phyloP scores from a whole-genome alignment of 2,888 invertebrate genomes.

The Marronus borbonicus region DNA sequence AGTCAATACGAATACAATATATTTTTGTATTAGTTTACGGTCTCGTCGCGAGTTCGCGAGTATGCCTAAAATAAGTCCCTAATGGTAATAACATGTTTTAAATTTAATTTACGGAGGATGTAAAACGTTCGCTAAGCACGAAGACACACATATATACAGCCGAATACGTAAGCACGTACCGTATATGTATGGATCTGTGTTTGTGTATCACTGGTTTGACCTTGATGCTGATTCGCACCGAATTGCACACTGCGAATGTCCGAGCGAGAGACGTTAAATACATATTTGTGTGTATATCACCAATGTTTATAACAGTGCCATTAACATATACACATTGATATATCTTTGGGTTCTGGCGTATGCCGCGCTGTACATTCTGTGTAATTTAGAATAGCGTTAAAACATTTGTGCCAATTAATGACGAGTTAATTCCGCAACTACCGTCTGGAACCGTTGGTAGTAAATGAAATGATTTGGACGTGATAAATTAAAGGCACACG shows the following conservation, averaged over 20 bases:
- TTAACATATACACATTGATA: constrained; percentile 24
- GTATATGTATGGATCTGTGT: neutral
- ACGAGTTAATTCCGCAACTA: constrained; percentile 18
- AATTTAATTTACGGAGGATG: constrained; percentile 27
- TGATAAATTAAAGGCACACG: neutral
- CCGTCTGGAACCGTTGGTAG: neutral
- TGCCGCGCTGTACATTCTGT: neutral
- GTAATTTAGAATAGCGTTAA: constrained; percentile 15
- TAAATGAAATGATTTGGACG: neutral
- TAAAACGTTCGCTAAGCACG: constrained; percentile 24
- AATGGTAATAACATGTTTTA: constrained; percentile 17
- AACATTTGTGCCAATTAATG: constrained; percentile 21
- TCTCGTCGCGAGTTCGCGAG: neutral
- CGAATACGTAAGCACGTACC: neutral
- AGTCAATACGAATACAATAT: neutral
- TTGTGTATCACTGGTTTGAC: constrained; percentile 25
- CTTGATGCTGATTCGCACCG: constrained; percentile 24
- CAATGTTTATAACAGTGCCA: constrained; percentile 14
- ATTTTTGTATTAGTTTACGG: neutral
- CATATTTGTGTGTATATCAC: constrained; percentile 4
- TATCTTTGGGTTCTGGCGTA: neutral
- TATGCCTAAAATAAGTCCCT: neutral
- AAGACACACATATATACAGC: neutral
- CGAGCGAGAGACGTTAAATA: neutral
- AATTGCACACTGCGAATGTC: constrained; percentile 9